A percentile compares a stretch with the other conserved stretches of the same genome.
Evolutionary conservation across 2,797 vertebrate species (phyloP).

Genomic region (Rallus crepitans): DNA sequence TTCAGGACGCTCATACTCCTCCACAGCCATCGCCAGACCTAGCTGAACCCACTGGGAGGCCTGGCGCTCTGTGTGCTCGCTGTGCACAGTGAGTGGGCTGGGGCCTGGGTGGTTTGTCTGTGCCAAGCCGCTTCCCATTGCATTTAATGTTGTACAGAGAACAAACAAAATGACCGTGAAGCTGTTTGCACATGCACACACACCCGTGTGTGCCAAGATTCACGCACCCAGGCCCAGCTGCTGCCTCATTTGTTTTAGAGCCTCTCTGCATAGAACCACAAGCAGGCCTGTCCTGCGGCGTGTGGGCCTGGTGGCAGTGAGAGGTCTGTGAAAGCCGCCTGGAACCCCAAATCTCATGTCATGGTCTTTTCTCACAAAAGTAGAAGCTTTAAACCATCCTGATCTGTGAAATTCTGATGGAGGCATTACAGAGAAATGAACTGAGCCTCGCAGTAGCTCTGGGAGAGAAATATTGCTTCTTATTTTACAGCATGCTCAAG

Average conservation of each 20-base stretch:
- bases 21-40: not conserved
- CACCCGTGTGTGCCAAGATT: not conserved
- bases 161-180: not conserved
- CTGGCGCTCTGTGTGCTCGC: not conserved
- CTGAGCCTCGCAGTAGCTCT: not conserved
- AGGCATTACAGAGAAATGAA: not conserved
- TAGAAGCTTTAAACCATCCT: not conserved
- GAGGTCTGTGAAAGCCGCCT: not conserved
- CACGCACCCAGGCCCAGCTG: not conserved
- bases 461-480: not conserved
- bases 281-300: not conserved
- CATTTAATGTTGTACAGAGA: not conserved
- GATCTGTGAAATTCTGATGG: slow-evolving; percentile 30
- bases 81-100: not conserved
- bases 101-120: not conserved
- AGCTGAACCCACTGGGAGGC: not conserved
- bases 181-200: not conserved
- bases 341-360: not conserved
- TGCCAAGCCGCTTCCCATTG: not conserved
- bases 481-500: slow-evolving; percentile 20
- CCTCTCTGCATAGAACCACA: not conserved
- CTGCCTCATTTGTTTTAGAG: not conserved
- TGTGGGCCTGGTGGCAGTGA: rapidly evolving
- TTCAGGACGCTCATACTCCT: not conserved
- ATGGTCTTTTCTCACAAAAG: slow-evolving; percentile 4